Evolutionary conservation across 2,113 vertebrate species (phyloP), one percentile per base, ranked within the genome.

Genomic region (Vidua macroura): DNA sequence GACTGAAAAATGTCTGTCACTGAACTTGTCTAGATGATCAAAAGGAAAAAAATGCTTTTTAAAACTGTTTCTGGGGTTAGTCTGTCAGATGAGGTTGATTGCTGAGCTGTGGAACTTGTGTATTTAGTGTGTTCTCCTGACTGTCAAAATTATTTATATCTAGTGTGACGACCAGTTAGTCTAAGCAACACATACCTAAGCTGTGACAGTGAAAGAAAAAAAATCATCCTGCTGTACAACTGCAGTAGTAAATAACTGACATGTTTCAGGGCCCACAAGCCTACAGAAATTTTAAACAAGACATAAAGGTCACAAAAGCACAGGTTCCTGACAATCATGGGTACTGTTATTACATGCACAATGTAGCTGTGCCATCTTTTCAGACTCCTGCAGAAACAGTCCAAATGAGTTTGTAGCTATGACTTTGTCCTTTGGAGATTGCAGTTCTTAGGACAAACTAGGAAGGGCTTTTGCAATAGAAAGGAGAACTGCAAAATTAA

Each of bases 91-190:
- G 39, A 75, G 88, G 96, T 73, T 97, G 95, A 97, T 96, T 63
- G 77, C 70, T 95, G 82, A 56, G 94, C 93, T 96, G 64, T 87
- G 60, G 59, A 64, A 94, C 92, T 95, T 97, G 80, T 96, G 51
- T 96, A 90, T 92, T 97, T 96, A 93, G 52, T 73, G 58, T 77
- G 43, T 78, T 86, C 49, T 90, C 92, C 84, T 85, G 72, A 74
- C 75, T 96, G 94, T 96, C 96, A 97, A 83, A 77, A 78, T 96
- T 95, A 62, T 97, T 97, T 97, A 91, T 96, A 64, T 88, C 91
- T 91, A 31, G 43, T 78, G 82, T 95, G 91, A 96, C 60, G 72
- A 87, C 48, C 27, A 23, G 51, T 66, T 79, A 68, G 53, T 83
- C 41, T 56, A 78, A 85, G 52, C 37, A 90, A 33, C 44, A 37